Conservation (phyloP, 2,797 vertebrate genomes). For the Hafferia zeledoni region DNA sequence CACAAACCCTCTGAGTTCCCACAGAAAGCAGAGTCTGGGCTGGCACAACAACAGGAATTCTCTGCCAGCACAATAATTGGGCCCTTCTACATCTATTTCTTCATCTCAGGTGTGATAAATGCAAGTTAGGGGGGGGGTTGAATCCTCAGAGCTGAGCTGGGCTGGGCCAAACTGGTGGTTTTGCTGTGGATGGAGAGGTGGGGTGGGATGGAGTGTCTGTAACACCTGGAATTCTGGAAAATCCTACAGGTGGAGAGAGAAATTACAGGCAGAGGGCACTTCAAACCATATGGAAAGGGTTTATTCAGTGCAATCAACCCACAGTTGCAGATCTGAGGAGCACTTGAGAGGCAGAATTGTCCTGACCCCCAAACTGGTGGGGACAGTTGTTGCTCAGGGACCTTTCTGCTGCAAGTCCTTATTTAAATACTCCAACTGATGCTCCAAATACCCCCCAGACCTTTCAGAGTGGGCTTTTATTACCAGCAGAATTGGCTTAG, state of each 20-base stretch:
- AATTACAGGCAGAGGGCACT: neutral
- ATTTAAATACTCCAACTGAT: neutral
- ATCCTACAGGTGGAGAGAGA: neutral
- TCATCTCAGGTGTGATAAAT: neutral
- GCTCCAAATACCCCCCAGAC: neutral
- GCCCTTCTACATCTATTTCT: neutral
- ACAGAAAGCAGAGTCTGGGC: neutral
- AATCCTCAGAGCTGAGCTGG: neutral
- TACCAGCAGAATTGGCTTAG: neutral
- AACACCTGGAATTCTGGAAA: neutral
- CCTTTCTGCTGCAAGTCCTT: neutral
- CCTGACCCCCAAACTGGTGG: neutral
- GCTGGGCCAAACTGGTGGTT: neutral
- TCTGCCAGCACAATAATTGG: neutral
- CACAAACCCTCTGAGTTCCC: neutral
- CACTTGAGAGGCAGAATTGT: neutral
- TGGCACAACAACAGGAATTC: neutral
- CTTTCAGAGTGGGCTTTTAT: neutral
- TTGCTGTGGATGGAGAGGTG: neutral
- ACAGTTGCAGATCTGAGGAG: accelerated
- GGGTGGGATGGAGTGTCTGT: neutral
- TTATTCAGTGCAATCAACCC: neutral
- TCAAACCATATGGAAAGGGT: neutral
- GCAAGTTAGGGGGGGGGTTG: neutral
- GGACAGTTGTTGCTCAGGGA: neutral